These are phyloP conservation scores for Eriosoma lanigerum DNA, from an alignment of 1,140 invertebrate species.

Conservation along the genomic window DNA sequence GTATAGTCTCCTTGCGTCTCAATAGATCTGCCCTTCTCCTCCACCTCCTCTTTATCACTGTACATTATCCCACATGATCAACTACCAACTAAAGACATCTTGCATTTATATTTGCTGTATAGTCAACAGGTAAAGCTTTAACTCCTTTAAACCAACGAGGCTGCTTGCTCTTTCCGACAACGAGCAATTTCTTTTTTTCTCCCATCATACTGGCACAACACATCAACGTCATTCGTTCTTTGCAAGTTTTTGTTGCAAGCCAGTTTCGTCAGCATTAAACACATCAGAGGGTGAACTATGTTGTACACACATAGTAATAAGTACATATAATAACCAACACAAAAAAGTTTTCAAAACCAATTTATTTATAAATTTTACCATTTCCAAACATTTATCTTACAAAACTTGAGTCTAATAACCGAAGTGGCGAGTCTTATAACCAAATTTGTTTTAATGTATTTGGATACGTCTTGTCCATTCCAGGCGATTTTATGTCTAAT, in stretches of 20 bases:
- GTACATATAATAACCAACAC: too few species aligned
- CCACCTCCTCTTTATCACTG: too few species aligned
- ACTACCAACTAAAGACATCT: not conserved
- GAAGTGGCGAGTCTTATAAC: too few species aligned
- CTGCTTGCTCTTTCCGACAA: not conserved
- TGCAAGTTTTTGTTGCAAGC: not conserved
- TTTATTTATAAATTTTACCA: too few species aligned
- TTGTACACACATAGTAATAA: too few species aligned
- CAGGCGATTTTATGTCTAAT: too few species aligned
- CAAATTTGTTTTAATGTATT: too few species aligned
- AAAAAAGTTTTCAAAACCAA: too few species aligned
- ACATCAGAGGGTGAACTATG: not conserved
- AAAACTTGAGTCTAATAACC: too few species aligned
- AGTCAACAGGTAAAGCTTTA: conserved; percentile 20
- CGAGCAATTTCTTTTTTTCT: not conserved
- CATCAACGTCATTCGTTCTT: not conserved
- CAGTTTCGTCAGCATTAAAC: not conserved
- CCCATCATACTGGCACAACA: conserved; percentile 11
- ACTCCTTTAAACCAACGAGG: conserved; percentile 27
- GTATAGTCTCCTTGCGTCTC: too few species aligned
- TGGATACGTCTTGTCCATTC: too few species aligned
- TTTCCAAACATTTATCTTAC: too few species aligned
- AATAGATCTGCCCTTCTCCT: not conserved
- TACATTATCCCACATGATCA: conserved; percentile 1
- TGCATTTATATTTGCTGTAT: not conserved